phyloP scores from a whole-genome alignment of 1,140 invertebrate species.

The Drusus annulatus region DNA sequence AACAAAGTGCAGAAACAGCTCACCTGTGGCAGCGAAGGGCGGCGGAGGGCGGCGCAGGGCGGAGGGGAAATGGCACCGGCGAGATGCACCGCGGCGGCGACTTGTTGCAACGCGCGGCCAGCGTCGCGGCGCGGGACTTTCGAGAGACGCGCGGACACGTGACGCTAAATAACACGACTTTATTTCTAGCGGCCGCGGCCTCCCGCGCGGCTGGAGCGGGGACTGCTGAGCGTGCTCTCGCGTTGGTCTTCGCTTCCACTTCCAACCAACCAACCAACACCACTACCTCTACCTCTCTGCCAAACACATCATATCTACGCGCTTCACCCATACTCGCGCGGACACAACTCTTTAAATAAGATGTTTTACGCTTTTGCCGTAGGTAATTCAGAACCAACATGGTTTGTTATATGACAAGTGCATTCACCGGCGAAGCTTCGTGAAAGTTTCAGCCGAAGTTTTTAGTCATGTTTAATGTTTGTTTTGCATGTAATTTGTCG shows the following conservation, averaged over 20 bases:
- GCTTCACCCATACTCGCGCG: too few species aligned
- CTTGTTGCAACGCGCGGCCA: slow-evolving; percentile 56
- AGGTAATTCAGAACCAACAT: too few species aligned
- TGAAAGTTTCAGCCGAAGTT: too few species aligned
- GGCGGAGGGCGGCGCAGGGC: slow-evolving; percentile 54
- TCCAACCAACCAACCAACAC: neutral
- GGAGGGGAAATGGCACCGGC: slow-evolving; percentile 67
- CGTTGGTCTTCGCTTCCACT: slow-evolving; percentile 35
- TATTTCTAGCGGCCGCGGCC: slow-evolving; percentile 42
- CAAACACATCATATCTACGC: too few species aligned
- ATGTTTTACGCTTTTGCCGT: too few species aligned
- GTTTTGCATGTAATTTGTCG: too few species aligned
- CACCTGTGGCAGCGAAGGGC: slow-evolving; percentile 29
- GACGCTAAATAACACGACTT: slow-evolving; percentile 26
- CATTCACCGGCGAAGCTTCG: too few species aligned
- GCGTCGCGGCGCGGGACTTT: slow-evolving; percentile 62
- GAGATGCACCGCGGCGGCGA: slow-evolving; percentile 57
- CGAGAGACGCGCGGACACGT: slow-evolving; percentile 7
- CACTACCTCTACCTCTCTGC: too few species aligned
- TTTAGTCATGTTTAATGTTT: too few species aligned
- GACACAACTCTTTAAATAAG: too few species aligned
- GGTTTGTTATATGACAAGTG: too few species aligned
- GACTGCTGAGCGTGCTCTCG: neutral
- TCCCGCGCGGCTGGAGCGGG: slow-evolving; percentile 7
- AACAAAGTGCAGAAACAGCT: slow-evolving; percentile 31